Evolutionary conservation across 2,888 invertebrate genomes (phyloP).

Genomic region (Eucera pruinosa): DNA sequence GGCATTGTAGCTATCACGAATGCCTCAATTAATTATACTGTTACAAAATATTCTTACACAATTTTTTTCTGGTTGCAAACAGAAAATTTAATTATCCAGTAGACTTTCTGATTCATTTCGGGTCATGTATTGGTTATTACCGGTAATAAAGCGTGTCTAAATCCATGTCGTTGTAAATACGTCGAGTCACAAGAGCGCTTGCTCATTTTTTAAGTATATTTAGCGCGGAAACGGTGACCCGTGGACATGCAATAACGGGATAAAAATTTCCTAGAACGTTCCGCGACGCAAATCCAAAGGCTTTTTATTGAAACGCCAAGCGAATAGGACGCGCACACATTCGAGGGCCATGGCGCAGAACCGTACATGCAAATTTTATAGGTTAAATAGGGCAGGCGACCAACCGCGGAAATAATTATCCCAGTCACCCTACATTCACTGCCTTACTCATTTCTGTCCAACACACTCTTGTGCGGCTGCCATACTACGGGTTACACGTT

Average conservation of each 20-base stretch:
- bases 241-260: constrained; percentile 29
- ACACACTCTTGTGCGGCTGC: constrained; percentile 33
- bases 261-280: constrained; percentile 57
- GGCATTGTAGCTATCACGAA: too few species aligned
- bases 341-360: constrained; percentile 32
- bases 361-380: constrained; percentile 78
- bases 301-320: constrained; percentile 60
- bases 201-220: constrained; percentile 38
- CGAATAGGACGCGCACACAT: constrained; percentile 45
- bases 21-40: too few species aligned
- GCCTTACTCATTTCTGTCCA: constrained; percentile 65
- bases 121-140: neutral
- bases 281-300: constrained; percentile 56
- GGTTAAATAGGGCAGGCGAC: constrained; percentile 76
- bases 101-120: neutral
- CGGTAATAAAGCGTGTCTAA: neutral
- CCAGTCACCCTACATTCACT: constrained; percentile 75
- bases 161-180: neutral
- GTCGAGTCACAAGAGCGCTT: constrained; percentile 26
- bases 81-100: neutral
- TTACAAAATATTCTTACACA: neutral
- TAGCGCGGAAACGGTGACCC: constrained; percentile 6
- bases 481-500: constrained; percentile 11
- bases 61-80: neutral
- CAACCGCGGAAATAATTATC: constrained; percentile 78